Percentiles rank a stretch among this genome's conserved stretches.
These are phyloP conservation scores for Tuta absoluta DNA, from an alignment of 2,888 invertebrate species.

Conservation along the genomic window DNA sequence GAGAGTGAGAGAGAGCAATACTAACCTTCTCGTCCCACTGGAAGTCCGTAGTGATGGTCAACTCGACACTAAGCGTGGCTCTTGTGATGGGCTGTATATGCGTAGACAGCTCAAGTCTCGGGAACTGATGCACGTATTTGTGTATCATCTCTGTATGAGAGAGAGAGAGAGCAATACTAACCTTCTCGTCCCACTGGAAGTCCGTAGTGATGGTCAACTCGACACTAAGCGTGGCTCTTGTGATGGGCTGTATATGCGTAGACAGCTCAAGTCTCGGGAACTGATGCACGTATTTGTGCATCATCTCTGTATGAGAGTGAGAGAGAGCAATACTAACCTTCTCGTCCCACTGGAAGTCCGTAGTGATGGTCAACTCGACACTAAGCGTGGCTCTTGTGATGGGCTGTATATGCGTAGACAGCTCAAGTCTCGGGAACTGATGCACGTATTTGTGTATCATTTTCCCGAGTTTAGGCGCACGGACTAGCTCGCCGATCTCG, in stretches of 20 bases:
- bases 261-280: constrained; percentile 97
- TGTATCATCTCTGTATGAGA: neutral
- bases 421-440: constrained; percentile 97
- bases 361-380: constrained; percentile 98
- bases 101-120: constrained; percentile 96
- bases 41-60: constrained; percentile 99
- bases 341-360: constrained; percentile 99
- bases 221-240: constrained; percentile 77
- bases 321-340: constrained; percentile 78
- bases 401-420: constrained; percentile 98
- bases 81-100: constrained; percentile 99
- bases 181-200: constrained; percentile 99
- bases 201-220: constrained; percentile 96
- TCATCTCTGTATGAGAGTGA: too few relatives aligned
- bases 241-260: constrained; percentile 99
- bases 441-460: constrained; percentile 97
- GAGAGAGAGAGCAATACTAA: constrained; percentile 48
- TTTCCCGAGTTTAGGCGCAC: constrained; percentile 95
- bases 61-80: constrained; percentile 88
- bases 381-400: constrained; percentile 95
- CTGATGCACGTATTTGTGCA: constrained; percentile 85
- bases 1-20: constrained; percentile 81
- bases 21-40: constrained; percentile 98
- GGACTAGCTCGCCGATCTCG: constrained; percentile 95
- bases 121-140: constrained; percentile 97